phyloP scores from a whole-genome alignment of 2,888 invertebrate genomes.

The Synanthedon myopaeformis region DNA sequence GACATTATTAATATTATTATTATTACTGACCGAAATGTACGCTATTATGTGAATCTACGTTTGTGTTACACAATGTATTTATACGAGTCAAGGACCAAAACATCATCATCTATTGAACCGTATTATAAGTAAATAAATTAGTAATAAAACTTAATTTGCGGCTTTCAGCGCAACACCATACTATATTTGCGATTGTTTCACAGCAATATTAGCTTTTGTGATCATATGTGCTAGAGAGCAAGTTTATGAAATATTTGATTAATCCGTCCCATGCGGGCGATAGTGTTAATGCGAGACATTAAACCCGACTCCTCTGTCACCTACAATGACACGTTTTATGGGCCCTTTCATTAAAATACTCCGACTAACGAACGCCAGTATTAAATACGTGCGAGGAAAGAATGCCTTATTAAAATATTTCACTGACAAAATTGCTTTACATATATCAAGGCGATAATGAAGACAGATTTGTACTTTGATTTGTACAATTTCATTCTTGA shows the following conservation, averaged over 20 bases:
- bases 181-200: not conserved
- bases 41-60: too few species aligned
- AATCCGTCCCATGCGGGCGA: constrained; percentile 22
- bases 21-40: too few species aligned
- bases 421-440: not conserved
- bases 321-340: constrained; percentile 49
- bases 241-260: constrained; percentile 10
- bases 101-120: too few species aligned
- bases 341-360: constrained; percentile 45
- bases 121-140: too few species aligned
- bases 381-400: constrained; percentile 55
- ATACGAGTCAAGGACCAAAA: too few species aligned
- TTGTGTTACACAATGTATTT: too few species aligned
- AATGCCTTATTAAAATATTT: constrained; percentile 62
- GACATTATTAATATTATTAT: too few species aligned
- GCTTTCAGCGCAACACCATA: too few species aligned
- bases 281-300: constrained; percentile 12
- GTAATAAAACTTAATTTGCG: too few species aligned
- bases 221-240: constrained; percentile 1
- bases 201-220: not conserved
- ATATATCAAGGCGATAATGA: too few species aligned
- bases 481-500: too few species aligned
- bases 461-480: too few species aligned
- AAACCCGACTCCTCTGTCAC: constrained; percentile 10
- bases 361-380: constrained; percentile 29